Base-by-base conservation (phyloP, 2,797 vertebrate genomes). In the Acanthopagrus latus region DNA sequence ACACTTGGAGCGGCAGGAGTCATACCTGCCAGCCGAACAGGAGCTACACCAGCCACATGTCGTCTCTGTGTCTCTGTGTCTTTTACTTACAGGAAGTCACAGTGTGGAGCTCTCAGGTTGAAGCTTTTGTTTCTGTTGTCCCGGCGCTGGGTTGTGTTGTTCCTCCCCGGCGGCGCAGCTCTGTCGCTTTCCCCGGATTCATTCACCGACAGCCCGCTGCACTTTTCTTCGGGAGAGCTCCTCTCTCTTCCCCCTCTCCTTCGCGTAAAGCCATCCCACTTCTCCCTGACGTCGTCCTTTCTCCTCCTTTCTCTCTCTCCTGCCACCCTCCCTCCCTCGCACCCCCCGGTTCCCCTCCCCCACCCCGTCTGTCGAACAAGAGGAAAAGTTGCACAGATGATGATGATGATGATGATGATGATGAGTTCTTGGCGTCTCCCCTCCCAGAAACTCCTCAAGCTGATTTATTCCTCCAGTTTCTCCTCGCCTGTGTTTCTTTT, bases 51-150 rank as follows among this genome's bases (percentile, higher is more conserved):
- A 25, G 44, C 41, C 11, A 11, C n/a, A 7, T 14, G 1, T 2
- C 9, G 52, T 54, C 17, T 58, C 17, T 1, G 13, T 7, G 29
- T 20, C 11, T 10, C 2, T 4, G 43, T 20, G n/a, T 58, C 20
- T 70, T 52, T 13, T 82, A 92, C 92, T 93, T 71, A 93, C 92
- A 9, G 54, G 38, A 60, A 68, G 74, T 76, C n/a, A 20, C 1
- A 7, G 68, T 38, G 68, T 6, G 9, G 65, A 71, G 18, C 6
- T 5, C 29, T 52, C 44, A 33, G 29, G 29, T 33, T 33, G 29
- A 33, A 33, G 29, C 29, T 33, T 33, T 7, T 33, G 5, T 7
- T 64, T 81, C 74, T 62, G 54, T 57, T 12, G 13, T 33, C 73
- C 47, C 66, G 54, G 8, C 46, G 33, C 60, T 27, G 27, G 27